Base-by-base conservation (phyloP, 64 coral and sea anemone species). In the Catalaphyllia jardinei region DNA sequence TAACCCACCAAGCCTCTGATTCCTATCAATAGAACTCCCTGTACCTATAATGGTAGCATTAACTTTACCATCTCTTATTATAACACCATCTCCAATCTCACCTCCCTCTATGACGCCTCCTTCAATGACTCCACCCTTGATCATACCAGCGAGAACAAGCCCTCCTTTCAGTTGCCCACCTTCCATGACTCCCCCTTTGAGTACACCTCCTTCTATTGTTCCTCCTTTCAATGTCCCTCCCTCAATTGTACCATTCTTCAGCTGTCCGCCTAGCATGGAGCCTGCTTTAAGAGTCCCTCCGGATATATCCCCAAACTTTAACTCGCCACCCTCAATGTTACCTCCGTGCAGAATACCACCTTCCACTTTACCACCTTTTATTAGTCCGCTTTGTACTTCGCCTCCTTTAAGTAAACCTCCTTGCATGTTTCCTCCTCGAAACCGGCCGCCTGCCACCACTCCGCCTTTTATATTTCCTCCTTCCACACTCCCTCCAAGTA, bases 131-230 rank as follows among this genome's bases (percentile, higher is more conserved):
- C 97, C 97, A 51, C 97, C 97, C 65, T 95, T 99, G 29, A 99
- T 95, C 76, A 91, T 95, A 79, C 97, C 97, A 73, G 91, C 88
- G 19, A 95, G 88, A 79, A 99, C 97, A 59, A 95, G 83, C 9
- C 97, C 97, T 10, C 97, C 97, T 49, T 93, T 89, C 2, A 99
- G 86, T 25, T 93, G 78, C 2, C 97, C 97, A n/a, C 91, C 91
- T 87, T 99, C 97, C 94, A 99, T 99, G 28, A 95, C 88, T 19
- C 97, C 97, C 72, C 97, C 97, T 69, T 95, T 99, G 20, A 99
- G 64, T 13, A 99, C 79, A 50, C 97, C 97, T 20, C 97, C 97
- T 62, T 90, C 87, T 67, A 99, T 91, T 46, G 79, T 86, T 24
- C 97, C 97, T 10, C 93, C 93, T 77, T 95, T 95, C 2, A 99